Percentiles rank a stretch among this genome's conserved stretches.
phyloP scores from a whole-genome alignment of 2,797 vertebrate genomes.

The Saxicola maurus region DNA sequence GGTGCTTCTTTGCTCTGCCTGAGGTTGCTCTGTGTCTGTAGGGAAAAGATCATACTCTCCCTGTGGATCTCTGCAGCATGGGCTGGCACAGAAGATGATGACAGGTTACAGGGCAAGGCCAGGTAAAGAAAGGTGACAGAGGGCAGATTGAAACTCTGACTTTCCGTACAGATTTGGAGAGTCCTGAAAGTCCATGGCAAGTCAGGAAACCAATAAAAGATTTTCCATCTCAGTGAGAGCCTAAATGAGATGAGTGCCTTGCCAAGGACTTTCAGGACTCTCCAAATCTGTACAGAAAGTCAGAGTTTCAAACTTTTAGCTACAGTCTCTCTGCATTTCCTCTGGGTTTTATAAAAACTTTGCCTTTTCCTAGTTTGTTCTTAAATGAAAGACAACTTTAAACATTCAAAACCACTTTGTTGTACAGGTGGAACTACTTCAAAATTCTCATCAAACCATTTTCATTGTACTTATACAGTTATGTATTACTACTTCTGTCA shows the following conservation, averaged over 20 bases:
- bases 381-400: background rate
- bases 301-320: background rate
- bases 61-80: rapidly evolving
- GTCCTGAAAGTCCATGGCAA: background rate
- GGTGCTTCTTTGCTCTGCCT: rapidly evolving
- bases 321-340: background rate
- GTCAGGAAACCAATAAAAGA: background rate
- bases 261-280: background rate
- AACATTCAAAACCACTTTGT: background rate
- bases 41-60: background rate
- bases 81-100: background rate
- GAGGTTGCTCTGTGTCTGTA: background rate
- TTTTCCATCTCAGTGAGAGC: background rate
- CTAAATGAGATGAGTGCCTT: background rate
- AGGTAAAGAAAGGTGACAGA: background rate
- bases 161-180: background rate
- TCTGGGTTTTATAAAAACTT: background rate
- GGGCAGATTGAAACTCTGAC: background rate
- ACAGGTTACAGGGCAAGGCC: background rate
- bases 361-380: background rate
- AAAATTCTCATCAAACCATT: background rate
- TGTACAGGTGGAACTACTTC: background rate
- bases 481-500: background rate
- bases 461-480: background rate
- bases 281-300: no score